Evolutionary conservation across 2,888 invertebrate species (phyloP), one percentile per base, ranked within the genome.

Genomic region (Polydesmus complanatus): DNA sequence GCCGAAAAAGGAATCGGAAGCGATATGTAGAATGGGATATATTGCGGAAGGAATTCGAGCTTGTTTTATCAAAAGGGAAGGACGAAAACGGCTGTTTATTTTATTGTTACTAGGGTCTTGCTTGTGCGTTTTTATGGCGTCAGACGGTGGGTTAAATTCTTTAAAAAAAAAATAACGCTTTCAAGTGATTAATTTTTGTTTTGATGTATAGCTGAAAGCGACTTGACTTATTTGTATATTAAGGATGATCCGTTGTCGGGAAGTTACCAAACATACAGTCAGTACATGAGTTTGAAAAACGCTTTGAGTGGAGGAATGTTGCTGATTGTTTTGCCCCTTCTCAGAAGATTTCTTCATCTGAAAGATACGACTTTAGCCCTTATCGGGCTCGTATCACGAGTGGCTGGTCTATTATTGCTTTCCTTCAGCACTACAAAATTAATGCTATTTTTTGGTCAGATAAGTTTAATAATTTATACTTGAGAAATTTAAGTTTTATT

Each of bases 181-280:
- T 22, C n/a, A 11, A 23, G 19, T 22, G 5, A 21, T 11, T 52
- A 5, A 11, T 22, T 52, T 11, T 19, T 48, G 19, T 18, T 37
- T 56, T 18, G 5, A 8, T 63, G 76, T 66, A 48, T 75, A 83
- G 90, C 90, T 70, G 90, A 91, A 69, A 83, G 82, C 65, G 81
- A 81, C 22, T 83, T 86, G 69, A 78, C 84, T 69, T 88, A 83
- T 67, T 72, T 90, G 56, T 91, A 87, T 70, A 83, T 87, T 0
- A 80, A 81, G 58, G 75, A 81, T 47, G 69, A 70, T 19, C 83
- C 83, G 48, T 85, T 89, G 68, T 72, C 81, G 61, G 90, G 90
- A 89, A 78, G 81, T 54, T 77, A 83, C 1, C 74, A 78, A 0
- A 76, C 78, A 14, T 88, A 80, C 70, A 90, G 89, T 68, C 77